Conservation (phyloP, 2,888 invertebrate species). For the Sminthurides aquaticus region DNA sequence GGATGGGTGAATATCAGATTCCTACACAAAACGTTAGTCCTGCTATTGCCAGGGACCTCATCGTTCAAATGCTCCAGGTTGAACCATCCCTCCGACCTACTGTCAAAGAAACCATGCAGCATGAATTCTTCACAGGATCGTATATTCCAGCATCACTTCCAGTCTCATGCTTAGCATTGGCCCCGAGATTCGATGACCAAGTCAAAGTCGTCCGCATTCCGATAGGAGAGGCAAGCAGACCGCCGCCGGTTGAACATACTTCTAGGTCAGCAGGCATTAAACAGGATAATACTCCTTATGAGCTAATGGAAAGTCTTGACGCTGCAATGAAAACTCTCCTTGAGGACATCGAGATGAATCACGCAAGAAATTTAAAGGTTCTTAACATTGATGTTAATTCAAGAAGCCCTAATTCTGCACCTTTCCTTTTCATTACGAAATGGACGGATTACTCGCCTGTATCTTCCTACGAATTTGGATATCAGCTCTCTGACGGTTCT, state of each 20-base stretch:
- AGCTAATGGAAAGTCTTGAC: conserved; percentile 16
- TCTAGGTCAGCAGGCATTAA: conserved; percentile 75
- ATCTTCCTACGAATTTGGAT: conserved; percentile 97
- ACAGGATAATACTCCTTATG: not conserved
- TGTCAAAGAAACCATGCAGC: conserved; percentile 63
- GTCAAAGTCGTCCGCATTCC: conserved; percentile 18
- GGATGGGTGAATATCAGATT: conserved; percentile 81
- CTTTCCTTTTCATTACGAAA: conserved; percentile 95
- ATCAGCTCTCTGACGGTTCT: conserved; percentile 95
- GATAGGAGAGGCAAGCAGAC: conserved; percentile 23
- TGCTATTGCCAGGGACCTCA: conserved; percentile 54
- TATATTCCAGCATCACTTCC: conserved; percentile 79
- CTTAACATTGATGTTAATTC: conserved; percentile 61
- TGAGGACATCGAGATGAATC: not conserved
- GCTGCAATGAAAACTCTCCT: conserved; percentile 14
- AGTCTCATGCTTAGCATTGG: conserved; percentile 85
- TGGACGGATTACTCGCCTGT: conserved; percentile 99
- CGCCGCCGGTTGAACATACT: conserved; percentile 18
- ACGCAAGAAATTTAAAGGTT: not conserved
- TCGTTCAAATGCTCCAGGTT: conserved; percentile 72
- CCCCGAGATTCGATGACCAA: conserved; percentile 73
- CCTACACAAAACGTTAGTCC: conserved; percentile 55
- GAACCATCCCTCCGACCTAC: conserved; percentile 75
- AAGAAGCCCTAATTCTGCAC: conserved; percentile 89
- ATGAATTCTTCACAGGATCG: conserved; percentile 65